Percentiles rank a stretch among this genome's conserved stretches.
These are phyloP conservation scores for Enoplosus armatus DNA, from an alignment of 2,797 vertebrate species.

Conservation along the genomic window DNA sequence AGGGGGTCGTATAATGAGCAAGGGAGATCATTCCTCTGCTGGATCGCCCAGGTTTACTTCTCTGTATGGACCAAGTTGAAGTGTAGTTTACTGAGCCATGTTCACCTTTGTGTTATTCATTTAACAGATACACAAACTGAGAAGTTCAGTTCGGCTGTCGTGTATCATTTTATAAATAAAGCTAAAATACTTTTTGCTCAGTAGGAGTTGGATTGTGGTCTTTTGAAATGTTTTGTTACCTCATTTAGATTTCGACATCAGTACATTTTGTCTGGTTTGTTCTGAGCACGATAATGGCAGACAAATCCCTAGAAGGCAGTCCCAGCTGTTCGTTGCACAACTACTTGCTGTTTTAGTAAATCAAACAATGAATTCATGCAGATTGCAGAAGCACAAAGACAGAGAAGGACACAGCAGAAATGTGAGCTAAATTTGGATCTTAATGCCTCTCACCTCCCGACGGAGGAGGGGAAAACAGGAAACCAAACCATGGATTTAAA, in stretches of 20 bases:
- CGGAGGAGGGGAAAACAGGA: not conserved
- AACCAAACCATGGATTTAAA: not conserved
- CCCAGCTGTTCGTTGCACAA: conserved; percentile 8
- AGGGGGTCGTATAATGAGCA: not conserved
- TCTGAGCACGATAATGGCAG: not conserved
- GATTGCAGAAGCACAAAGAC: not conserved
- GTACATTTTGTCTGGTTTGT: not conserved
- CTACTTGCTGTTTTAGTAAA: not conserved
- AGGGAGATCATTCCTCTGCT: not conserved
- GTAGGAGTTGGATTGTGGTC: not conserved
- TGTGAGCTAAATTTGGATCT: not conserved
- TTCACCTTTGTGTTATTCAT: not conserved
- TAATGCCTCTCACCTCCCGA: not conserved
- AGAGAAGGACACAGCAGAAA: not conserved
- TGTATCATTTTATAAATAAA: not conserved
- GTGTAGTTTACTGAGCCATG: not conserved
- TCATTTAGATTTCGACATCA: not conserved
- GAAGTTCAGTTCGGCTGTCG: not conserved
- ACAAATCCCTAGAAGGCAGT: not conserved
- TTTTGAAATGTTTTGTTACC: not conserved
- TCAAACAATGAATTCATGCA: not conserved
- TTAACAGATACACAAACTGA: not conserved
- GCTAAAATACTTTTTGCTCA: not conserved
- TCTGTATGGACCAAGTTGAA: not conserved
- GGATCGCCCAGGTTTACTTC: not conserved